Evolutionary conservation across 2,888 invertebrate species (phyloP).

Genomic region (Calameuta idolon): DNA sequence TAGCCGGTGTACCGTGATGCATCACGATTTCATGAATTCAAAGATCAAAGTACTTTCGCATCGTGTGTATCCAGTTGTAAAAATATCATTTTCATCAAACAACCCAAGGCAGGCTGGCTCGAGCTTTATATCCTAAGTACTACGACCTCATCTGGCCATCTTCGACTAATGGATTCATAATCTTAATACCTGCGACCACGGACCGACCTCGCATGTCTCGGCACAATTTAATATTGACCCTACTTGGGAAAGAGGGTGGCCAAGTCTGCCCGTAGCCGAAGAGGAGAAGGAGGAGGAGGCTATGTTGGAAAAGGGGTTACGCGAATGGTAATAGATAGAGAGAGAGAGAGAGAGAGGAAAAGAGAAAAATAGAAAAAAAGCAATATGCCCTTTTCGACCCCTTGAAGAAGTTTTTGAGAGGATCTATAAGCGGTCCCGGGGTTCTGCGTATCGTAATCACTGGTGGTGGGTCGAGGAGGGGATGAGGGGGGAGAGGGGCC

Average conservation of each 20-base stretch:
- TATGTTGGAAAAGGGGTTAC: no score
- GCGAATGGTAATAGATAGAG: no score
- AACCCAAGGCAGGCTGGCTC: no score
- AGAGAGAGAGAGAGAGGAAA: no score
- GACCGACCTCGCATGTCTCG: conserved; percentile 52
- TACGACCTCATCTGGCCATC: conserved; percentile 39
- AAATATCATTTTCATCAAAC: neutral
- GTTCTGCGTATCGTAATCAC: no score
- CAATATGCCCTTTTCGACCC: conserved; percentile 22
- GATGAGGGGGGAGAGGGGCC: no score
- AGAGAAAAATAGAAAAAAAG: no score
- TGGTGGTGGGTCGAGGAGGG: no score
- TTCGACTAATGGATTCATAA: conserved; percentile 59
- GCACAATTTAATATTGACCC: conserved; percentile 51
- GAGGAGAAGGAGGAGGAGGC: conserved; percentile 17
- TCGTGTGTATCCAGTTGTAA: conserved; percentile 1
- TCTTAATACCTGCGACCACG: conserved; percentile 55
- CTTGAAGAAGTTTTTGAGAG: conserved; percentile 25
- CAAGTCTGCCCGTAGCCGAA: no score
- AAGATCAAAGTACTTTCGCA: no score
- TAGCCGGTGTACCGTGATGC: no score
- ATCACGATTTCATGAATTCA: no score
- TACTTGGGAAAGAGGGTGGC: neutral
- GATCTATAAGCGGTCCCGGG: conserved; percentile 4
- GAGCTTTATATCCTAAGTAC: conserved; percentile 24